Base-by-base conservation (phyloP, 1,140 invertebrate species). In the Drosophila littoralis region DNA sequence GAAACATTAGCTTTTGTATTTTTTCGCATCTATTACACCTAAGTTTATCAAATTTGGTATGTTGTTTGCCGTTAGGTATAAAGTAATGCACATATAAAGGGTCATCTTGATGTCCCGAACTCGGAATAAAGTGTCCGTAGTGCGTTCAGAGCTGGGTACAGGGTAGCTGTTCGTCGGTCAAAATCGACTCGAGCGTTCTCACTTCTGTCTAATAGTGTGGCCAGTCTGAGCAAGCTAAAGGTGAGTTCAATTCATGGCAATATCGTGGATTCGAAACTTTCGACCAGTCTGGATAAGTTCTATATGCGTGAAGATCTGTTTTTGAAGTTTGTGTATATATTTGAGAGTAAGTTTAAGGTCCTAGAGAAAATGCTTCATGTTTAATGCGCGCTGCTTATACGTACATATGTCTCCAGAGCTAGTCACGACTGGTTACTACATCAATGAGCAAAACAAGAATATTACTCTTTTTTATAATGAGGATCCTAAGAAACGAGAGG, bases 161-260 rank as follows among this genome's bases (percentile, higher is more conserved):
- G 22, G 4, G 22, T 28, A 28, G 22, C 22, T 28, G 22, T 4
- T 28, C 4, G 22, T 28, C 22, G 22, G 22, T 3, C 22, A 28
- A 3, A 3, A 3, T 28, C 4, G 22, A 28, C 3, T 28, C 22
- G 22, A 28, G 22, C 22, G 0, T 17, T 17, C 7, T 17, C 7
- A 46, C 42, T 45, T 8, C 0, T 9, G 13, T 28, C 15, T 8
- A 35, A 1, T 15, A 85, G 83, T 40, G 63, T 86, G 15, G 69
- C 76, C n/a, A 88, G 83, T 50, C 4, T 10, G 2, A 57, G 68
- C 6, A 88, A 82, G 12, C 8, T 88, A 4, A 46, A 36, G 12
- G n/a, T 80, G 0, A 58, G 51, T 36, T 82, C 77, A 0, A 64
- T 70, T 0, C 7, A 7, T 0, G 76, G 79, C n/a, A 51, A 4